Evolutionary conservation across 1,140 invertebrate genomes (phyloP), one percentile per base, ranked within the genome.

Genomic region (Paralvinella palmiformis): DNA sequence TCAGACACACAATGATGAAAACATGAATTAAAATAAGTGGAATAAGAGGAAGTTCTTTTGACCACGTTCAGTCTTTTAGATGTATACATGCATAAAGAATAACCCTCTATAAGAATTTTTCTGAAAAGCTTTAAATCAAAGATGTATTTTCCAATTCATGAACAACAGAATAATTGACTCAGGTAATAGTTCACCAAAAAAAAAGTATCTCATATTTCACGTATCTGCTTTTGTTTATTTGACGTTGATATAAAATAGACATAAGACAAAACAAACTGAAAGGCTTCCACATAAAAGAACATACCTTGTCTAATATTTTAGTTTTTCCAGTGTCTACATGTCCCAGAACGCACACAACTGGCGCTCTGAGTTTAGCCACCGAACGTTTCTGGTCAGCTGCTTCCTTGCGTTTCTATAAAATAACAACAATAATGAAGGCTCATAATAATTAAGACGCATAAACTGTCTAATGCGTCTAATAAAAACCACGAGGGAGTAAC

Each of bases 291-390:
- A 15, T 31, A n/a, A n/a, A 1, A 55, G 17, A 41, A 37, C 63
- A 45, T 72, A 84, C 81, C 81, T 98, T 99, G 77, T 99, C 97
- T 45, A 99, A 80, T 72, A 99, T 98, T 82, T 99, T 99, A 0
- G 97, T 99, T 85, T 99, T 99, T 45, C 96, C 96, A 0, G 97
- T 99, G 83, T 99, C 97, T 36, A 99, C 97, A 78, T 99, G 97
- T n/a, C 97, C 97, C 1, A 99, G 82, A 0, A 99, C 96, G 80
- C 96, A 99, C 1, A 99, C 94, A 24, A 99, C 93, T 10, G 95
- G 93, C 0, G 96, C 92, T 63, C 97, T 85, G 1, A 99, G 83
- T 58, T 88, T 85, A 61, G 96, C 91, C 5, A 88, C 73, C 3
- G 82, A 84, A 73, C 86, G 86, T 6, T 90, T 91, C 70, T 89